Evolutionary conservation across 35 echinoderm and acorn worm genomes (phyloP), one percentile per base, ranked within the genome.

Genomic region (Acanthaster planci): DNA sequence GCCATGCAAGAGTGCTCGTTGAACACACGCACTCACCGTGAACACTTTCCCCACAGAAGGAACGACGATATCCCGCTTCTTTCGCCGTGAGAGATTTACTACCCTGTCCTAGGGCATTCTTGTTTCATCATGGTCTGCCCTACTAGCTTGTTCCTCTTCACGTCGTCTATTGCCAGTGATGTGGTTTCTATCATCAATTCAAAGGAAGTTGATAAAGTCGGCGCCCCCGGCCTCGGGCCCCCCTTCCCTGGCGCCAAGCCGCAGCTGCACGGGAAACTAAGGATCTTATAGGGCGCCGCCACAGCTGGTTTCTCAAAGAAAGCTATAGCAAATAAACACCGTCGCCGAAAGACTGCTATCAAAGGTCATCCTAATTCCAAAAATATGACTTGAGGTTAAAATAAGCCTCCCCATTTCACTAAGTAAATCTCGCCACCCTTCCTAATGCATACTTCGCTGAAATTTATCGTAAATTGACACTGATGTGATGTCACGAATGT

Each of bases 251-350:
- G 64, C 64, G 64, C 64, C 64, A 72, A 2, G 18, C 2, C 34
- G 64, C 64, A 72, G 64, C 64, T 72, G 64, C 64, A 72, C 64
- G 64, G 64, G 64, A 72, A 72, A 26, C 26, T 14, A 26, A 34
- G 64, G 64, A 34, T 31, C 64, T 72, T 21, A 29, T 31, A 72
- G 64, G 64, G 64, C 64, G 64, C 64, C 64, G 64, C 64, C 64
- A 72, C 64, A 72, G 64, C 64, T 72, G 64, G 34, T 14, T 47
- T 72, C 6, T 72, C 64, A 72, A 72, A 26, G 64, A 72, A 26
- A 6, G 64, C 64, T 26, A 26, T 8, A 10, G n/a, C 42, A 47
- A 6, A 47, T 47, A 72, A 72, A 31, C 29, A 72, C 64, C n/a
- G n/a, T n/a, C n/a, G 64, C 14, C 64, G 64, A 72, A 72, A 72